Percentiles rank a stretch among this genome's conserved stretches.
These are phyloP conservation scores for Ips nitidus DNA, from an alignment of 1,140 invertebrate genomes.

Conservation along the genomic window DNA sequence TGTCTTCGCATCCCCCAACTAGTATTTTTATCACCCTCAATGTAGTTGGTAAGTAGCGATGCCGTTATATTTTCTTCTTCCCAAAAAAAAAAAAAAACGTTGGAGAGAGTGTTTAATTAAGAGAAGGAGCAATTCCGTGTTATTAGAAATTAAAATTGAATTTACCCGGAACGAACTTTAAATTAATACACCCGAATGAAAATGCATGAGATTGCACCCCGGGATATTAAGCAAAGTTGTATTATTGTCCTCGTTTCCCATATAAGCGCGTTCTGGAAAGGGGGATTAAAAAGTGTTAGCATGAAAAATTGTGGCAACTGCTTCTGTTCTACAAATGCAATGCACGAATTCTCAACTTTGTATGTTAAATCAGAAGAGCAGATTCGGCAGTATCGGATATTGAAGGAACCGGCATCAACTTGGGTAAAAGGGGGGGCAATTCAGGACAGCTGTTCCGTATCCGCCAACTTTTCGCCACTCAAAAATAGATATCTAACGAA, in stretches of 20 bases:
- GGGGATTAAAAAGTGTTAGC: too few relatives aligned
- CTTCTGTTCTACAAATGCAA: too few relatives aligned
- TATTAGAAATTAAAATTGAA: conserved; percentile 1
- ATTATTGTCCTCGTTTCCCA: too few relatives aligned
- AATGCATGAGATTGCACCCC: too few relatives aligned
- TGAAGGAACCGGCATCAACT: background rate
- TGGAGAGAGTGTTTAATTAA: background rate
- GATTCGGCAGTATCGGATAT: too few relatives aligned
- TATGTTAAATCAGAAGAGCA: too few relatives aligned
- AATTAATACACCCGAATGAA: background rate
- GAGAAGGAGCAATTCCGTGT: background rate
- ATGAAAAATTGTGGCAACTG: too few relatives aligned
- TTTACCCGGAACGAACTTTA: background rate
- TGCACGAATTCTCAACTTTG: too few relatives aligned
- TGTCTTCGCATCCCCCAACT: conserved; percentile 70
- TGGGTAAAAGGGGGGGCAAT: background rate
- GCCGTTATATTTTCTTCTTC: too few relatives aligned
- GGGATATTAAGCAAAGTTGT: too few relatives aligned
- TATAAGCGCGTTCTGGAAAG: too few relatives aligned
- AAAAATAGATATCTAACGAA: background rate
- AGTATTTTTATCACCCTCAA: conserved; percentile 67
- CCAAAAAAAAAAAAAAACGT: too few relatives aligned
- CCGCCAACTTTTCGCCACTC: background rate
- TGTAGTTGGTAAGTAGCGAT: conserved; percentile 63
- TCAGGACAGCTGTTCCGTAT: background rate